These are phyloP conservation scores for Rotaria macrura DNA, from an alignment of 2,888 invertebrate species.

Conservation along the genomic window DNA sequence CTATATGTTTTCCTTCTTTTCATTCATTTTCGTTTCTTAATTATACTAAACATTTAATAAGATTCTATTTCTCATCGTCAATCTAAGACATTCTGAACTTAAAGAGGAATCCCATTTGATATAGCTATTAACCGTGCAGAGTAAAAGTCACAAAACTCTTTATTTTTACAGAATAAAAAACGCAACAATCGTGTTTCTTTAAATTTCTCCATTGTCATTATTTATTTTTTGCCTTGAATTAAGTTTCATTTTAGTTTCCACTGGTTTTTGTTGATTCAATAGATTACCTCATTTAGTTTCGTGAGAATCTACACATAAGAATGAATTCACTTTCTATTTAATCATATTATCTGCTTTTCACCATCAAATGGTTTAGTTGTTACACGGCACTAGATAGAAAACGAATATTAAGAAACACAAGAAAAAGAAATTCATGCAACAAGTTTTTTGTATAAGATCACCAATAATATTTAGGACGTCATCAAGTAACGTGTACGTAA, in stretches of 20 bases:
- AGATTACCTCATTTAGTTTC: slow-evolving; percentile 44
- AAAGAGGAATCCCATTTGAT: no score
- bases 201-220: no score
- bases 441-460: slow-evolving; percentile 23
- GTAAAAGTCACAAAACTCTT: no score
- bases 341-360: slow-evolving; percentile 53
- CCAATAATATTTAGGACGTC: slow-evolving; percentile 56
- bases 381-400: slow-evolving; percentile 61
- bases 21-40: no score
- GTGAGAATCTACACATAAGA: slow-evolving; percentile 57
- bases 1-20: no score
- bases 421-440: neutral
- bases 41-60: no score
- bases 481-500: slow-evolving; percentile 81
- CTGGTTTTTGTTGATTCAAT: neutral
- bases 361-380: slow-evolving; percentile 71
- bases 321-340: slow-evolving; percentile 62
- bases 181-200: no score
- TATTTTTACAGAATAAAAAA: no score
- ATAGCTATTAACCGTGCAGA: no score
- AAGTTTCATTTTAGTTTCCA: neutral
- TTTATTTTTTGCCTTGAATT: neutral
- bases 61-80: no score
- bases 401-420: neutral
- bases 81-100: no score